Evolutionary conservation across 2,797 vertebrate genomes (phyloP).

Genomic region (Cyclopterus lumpus): DNA sequence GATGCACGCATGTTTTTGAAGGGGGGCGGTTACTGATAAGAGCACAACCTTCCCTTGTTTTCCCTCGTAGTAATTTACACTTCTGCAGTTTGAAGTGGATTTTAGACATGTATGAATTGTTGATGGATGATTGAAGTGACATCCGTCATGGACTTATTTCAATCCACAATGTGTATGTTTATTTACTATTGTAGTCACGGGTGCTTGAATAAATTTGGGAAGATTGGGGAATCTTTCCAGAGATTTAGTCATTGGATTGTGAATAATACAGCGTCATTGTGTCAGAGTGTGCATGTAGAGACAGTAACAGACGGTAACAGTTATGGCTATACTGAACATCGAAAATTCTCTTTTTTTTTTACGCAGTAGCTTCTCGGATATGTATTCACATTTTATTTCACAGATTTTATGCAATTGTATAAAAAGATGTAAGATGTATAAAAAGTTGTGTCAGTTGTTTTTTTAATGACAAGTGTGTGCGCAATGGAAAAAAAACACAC

Average conservation of each 20-base stretch:
- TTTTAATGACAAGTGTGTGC: slow-evolving; percentile 21
- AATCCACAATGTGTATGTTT: neutral
- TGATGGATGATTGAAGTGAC: slow-evolving; percentile 1
- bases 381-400: neutral
- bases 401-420: neutral
- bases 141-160: neutral
- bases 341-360: neutral
- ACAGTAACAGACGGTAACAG: neutral
- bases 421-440: neutral
- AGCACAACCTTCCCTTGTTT: slow-evolving; percentile 73
- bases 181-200: neutral
- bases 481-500: slow-evolving; percentile 45
- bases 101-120: slow-evolving; percentile 12
- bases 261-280: neutral
- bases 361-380: neutral
- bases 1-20: slow-evolving; percentile 79
- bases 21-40: slow-evolving; percentile 74
- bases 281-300: neutral
- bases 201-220: neutral
- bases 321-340: neutral
- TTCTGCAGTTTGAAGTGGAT: slow-evolving; percentile 25
- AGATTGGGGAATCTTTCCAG: neutral
- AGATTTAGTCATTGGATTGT: slow-evolving; percentile 3
- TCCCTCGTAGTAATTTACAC: slow-evolving; percentile 52
- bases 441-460: slow-evolving; percentile 8